phyloP scores from a whole-genome alignment of 2,888 invertebrate genomes.

The Oxyteleia sp. region DNA sequence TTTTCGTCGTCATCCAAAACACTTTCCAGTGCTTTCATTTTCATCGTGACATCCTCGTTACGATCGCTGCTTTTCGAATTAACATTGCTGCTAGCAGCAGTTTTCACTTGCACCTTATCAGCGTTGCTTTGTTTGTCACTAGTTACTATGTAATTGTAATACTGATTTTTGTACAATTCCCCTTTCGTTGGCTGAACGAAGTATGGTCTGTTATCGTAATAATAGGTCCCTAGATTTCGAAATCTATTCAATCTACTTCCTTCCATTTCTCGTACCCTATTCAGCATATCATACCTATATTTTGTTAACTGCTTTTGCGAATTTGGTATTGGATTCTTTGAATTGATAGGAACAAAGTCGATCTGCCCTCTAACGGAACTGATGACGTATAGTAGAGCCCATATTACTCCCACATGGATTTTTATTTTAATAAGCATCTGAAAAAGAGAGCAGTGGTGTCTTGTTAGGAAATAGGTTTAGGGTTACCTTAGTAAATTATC shows the following conservation, averaged over 20 bases:
- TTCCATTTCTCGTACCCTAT: conserved; percentile 25
- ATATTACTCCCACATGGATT: conserved; percentile 17
- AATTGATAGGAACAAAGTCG: conserved; percentile 30
- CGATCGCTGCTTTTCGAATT: conserved; percentile 41
- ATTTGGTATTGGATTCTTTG: conserved; percentile 12
- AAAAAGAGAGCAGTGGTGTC: conserved; percentile 9
- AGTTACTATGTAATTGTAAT: conserved; percentile 51
- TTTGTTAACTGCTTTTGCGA: conserved; percentile 21
- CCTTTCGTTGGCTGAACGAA: conserved; percentile 7
- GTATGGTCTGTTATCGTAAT: conserved; percentile 17
- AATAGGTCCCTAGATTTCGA: conserved; percentile 20
- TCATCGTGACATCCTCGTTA: conserved; percentile 69
- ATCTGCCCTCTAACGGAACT: conserved; percentile 28
- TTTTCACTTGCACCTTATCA: conserved; percentile 15
- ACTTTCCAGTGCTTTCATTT: conserved; percentile 77
- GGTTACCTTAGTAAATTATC: too few relatives aligned
- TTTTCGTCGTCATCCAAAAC: conserved; percentile 73
- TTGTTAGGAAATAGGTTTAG: background rate
- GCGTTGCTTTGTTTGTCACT: conserved; percentile 9
- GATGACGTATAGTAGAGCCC: conserved; percentile 30
- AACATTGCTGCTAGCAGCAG: conserved; percentile 10
- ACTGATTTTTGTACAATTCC: conserved; percentile 41
- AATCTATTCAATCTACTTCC: conserved; percentile 22
- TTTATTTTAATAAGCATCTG: conserved; percentile 56
- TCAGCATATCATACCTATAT: conserved; percentile 49